Base-by-base conservation (phyloP, 2,888 invertebrate genomes). In the Drosophila gaucha region DNA sequence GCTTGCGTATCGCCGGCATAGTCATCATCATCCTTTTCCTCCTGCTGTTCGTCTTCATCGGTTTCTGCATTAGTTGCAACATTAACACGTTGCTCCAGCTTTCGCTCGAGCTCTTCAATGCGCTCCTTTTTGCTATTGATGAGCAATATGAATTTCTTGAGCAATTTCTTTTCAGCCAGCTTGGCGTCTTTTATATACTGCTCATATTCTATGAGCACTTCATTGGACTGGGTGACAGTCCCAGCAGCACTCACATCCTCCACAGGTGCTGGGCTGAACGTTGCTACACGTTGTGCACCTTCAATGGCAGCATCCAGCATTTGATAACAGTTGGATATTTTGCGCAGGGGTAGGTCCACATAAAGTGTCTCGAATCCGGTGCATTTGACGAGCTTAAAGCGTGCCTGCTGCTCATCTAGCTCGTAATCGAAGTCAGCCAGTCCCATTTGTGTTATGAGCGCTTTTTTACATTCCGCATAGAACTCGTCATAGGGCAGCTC, bases 101-200 rank as follows among this genome's bases (percentile, higher is more conserved):
- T 30, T 6, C 58, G 55, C 12, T 89, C 78, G 3, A 90, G 57
- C 18, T 89, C 80, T 0, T 72, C 74, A 20, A 90, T 90, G 51
- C 87, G 82, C 14, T 80, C 60, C 28, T 90, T 90, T 43, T 90
- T 90, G 18, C 70, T 79, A 58, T 90, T 90, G 0, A 90, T 56
- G 0, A 90, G 73, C 12, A 85, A 8, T 0, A 79, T 35, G 26
- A 89, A 90, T 49, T 89, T 90, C 18, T 67, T 72, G 0, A 90
- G 39, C 10, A 90, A 47, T 6, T 58, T 78, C 14, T 35, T 65
- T 44, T 90, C 86, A 3, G 70, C 16, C 1, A 30, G 3, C 18
- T 80, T 80, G 4, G 80, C 69, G 0, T 80, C 78, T 4, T 67
- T 59, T 2, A 90, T 58, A 43, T 67, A 88, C 9, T 74, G 57